Evolutionary conservation across 2,113 vertebrate species (phyloP).

Genomic region (Myotis lucifugus): DNA sequence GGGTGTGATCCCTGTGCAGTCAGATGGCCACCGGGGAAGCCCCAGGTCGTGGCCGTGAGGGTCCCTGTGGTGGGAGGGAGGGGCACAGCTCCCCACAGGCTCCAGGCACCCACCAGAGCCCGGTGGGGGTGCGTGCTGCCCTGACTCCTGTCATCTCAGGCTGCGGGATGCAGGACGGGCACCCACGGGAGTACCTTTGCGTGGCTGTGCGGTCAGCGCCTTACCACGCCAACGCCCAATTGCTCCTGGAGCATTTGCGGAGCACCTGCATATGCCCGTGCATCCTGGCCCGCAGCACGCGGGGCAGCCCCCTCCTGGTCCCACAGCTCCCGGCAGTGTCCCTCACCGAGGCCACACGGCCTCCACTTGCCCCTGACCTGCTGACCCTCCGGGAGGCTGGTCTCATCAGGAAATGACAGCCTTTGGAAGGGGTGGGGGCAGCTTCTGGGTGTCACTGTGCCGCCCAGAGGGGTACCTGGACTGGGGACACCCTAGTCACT

Average conservation of each 20-base stretch:
- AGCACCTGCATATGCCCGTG: not conserved
- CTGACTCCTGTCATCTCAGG: not conserved
- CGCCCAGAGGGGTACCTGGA: not conserved
- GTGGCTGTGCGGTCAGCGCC: accelerated
- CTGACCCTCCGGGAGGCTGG: not conserved
- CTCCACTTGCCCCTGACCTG: not conserved
- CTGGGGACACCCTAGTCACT: not conserved
- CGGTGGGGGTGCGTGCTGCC: not conserved
- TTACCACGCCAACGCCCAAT: accelerated
- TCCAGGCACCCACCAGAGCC: not conserved
- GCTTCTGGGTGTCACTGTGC: not conserved
- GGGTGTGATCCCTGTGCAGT: not conserved
- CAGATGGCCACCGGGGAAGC: not conserved
- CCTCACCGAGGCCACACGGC: not conserved
- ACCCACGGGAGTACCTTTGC: not conserved
- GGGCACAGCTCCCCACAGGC: not conserved
- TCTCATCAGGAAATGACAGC: not conserved
- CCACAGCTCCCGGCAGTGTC: not conserved
- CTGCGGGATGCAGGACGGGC: not conserved
- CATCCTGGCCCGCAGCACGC: accelerated
- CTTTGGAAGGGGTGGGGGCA: not conserved
- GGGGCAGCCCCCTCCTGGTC: not conserved
- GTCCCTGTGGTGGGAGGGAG: accelerated
- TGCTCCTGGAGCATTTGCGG: not conserved
- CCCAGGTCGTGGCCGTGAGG: not conserved